These are phyloP conservation scores for Alligator mississippiensis DNA, from an alignment of 2,113 vertebrate genomes.

Conservation along the genomic window DNA sequence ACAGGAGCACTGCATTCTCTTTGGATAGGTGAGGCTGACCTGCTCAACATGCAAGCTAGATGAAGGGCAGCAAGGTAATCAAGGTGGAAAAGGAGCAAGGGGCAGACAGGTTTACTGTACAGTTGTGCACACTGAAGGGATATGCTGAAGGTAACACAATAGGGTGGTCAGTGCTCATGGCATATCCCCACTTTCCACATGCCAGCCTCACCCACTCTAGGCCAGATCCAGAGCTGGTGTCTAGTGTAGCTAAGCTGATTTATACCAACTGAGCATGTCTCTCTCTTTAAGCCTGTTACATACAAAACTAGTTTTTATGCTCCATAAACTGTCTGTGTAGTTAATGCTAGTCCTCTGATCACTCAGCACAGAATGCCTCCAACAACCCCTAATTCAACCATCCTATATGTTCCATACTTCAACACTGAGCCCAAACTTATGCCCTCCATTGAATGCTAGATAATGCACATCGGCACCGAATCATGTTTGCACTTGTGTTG, in stretches of 20 bases:
- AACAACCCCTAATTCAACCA: too few species aligned
- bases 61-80: background rate
- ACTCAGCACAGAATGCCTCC: too few species aligned
- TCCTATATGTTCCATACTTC: too few species aligned
- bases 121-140: background rate
- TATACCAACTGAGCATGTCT: background rate
- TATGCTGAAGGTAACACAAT: background rate
- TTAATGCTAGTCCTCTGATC: background rate
- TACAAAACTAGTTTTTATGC: background rate
- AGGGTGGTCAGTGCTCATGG: background rate
- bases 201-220: background rate
- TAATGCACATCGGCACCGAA: too few species aligned
- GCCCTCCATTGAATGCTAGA: too few species aligned
- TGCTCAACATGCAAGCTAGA: background rate
- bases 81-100: background rate
- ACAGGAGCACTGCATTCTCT: background rate
- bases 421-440: too few species aligned
- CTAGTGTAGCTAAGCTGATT: background rate
- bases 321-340: background rate
- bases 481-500: too few species aligned
- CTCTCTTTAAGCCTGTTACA: background rate
- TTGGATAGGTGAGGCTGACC: background rate
- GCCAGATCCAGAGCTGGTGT: background rate
- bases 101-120: background rate
- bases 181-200: background rate